Base-by-base conservation (phyloP, 1,140 invertebrate genomes). In the Euwallacea fornicatus region DNA sequence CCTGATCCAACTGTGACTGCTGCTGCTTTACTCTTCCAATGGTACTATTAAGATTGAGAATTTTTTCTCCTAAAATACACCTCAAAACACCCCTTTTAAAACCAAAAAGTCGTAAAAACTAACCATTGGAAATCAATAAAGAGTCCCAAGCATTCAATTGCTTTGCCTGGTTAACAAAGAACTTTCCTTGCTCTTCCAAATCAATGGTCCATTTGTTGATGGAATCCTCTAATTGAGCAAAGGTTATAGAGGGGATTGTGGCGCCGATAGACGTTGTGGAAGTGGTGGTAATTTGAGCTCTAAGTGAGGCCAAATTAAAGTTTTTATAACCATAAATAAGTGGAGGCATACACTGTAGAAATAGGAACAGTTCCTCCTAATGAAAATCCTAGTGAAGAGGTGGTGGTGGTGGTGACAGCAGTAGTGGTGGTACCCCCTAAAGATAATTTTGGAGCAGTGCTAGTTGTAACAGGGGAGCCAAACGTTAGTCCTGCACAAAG, bases 121-220 rank as follows among this genome's bases (percentile, higher is more conserved):
- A 93, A 33, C 21, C 95, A 83, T 98, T 98, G 9, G 89, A 87
- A 59, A 96, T 93, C 0, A 98, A 85, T 4, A 97, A 83, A 76
- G 91, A 88, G 80, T 98, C 96, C 95, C 96, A 98, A 7, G 91
- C 91, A 82, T 98, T 98, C 13, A 98, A 90, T 83, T 97, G 93
- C 8, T 92, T 93, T 1, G 96, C 95, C 83, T 98, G 96, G 80
- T 95, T 93, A 47, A 96, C 89, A 81, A 98, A 98, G 1, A 91
- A 86, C 80, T 93, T 94, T 79, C 98, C 96, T 79, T 98, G 95
- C 74, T 97, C 94, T 77, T 97, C 93, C 10, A 98, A 83, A 77
- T 98, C 95, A 11, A 93, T 79, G 0, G 93, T 96, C 95, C 96
- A 99, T 81, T 98, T 98, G 79, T 98, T 98, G 56, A 98, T 95